A percentile compares a stretch with the other conserved stretches of the same genome.
Evolutionary conservation across 2,797 vertebrate species (phyloP).

Genomic region (Sebastes melanostomus): DNA sequence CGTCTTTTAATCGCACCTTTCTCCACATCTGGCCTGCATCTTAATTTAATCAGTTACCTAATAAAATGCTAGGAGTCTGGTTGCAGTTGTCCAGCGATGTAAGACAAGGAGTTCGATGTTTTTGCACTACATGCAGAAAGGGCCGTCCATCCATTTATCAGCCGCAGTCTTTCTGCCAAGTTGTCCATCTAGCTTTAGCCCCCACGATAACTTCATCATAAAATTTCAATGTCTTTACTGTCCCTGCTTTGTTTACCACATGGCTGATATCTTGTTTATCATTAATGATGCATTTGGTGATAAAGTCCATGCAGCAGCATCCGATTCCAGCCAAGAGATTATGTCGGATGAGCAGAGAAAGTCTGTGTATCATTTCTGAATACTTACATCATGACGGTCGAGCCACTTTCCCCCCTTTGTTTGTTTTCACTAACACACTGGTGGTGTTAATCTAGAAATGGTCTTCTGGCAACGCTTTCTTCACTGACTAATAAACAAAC

Average conservation of each 20-base stretch:
- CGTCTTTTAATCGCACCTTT: conserved; percentile 59
- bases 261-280: conserved; percentile 56
- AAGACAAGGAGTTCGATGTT: conserved; percentile 25
- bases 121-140: conserved; percentile 22
- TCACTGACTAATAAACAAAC: conserved; percentile 46
- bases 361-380: conserved; percentile 66
- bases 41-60: conserved; percentile 51
- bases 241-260: conserved; percentile 45
- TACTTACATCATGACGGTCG: conserved; percentile 57
- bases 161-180: conserved; percentile 35
- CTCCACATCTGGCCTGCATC: conserved; percentile 65
- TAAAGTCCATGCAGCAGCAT: conserved; percentile 50
- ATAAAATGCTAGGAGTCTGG: conserved; percentile 40
- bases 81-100: conserved; percentile 39
- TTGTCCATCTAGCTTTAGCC: conserved; percentile 47
- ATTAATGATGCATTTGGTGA: conserved; percentile 49
- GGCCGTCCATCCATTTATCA: conserved; percentile 26
- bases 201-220: conserved; percentile 28
- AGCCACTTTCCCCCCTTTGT: conserved; percentile 46
- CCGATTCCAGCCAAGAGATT: conserved; percentile 51
- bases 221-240: conserved; percentile 29
- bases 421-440: conserved; percentile 73
- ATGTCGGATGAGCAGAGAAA: conserved; percentile 52
- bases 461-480: conserved; percentile 44
- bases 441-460: conserved; percentile 64